Evolutionary conservation across 2,797 vertebrate genomes (phyloP), one percentile per base, ranked within the genome.

Genomic region (Tapirus indicus): DNA sequence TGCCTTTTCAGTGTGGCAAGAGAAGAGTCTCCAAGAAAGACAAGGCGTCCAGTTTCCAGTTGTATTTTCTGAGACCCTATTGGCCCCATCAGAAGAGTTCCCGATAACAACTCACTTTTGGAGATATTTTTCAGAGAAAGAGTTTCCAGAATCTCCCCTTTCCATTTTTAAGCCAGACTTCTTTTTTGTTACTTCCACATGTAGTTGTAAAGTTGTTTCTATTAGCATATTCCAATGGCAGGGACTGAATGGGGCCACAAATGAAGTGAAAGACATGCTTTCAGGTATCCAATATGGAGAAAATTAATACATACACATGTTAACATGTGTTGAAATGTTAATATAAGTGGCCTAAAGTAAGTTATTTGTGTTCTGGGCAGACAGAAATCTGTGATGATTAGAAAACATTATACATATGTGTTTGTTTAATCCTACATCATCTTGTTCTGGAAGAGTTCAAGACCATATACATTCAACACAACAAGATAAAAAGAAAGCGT

Each of bases 361-460:
- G 17, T 92, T 93, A 74, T n/a, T 88, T 88, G 52, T 74, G 12
- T 74, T 89, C 11, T 44, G 9, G 25, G 7, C 10, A 93, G 64
- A 66, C 1, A 74, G 25, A 95, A 71, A 77, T 88, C 35, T 88
- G 23, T 69, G 62, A 29, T 69, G 13, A 25, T 83, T 83, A 58
- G 38, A 74, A 83, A 84, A 7, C 21, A 78, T 52, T 85, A 66
- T 41, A 79, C 3, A 1, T 82, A 25, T 41, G 16, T 71, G 21
- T 74, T 62, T 94, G 58, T 72, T 95, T 54, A 87, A 69, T 79
- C 10, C 17, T 83, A 5, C 38, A 47, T 91, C 35, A 27, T n/a
- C 7, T 82, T 64, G 18, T 89, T 98, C 20, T 93, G 17, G 56
- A 96, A 94, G 72, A 88, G 79, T 87, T 79, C 47, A 64, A 87